phyloP scores from a whole-genome alignment of 2,113 vertebrate genomes.

The Nestor notabilis region DNA sequence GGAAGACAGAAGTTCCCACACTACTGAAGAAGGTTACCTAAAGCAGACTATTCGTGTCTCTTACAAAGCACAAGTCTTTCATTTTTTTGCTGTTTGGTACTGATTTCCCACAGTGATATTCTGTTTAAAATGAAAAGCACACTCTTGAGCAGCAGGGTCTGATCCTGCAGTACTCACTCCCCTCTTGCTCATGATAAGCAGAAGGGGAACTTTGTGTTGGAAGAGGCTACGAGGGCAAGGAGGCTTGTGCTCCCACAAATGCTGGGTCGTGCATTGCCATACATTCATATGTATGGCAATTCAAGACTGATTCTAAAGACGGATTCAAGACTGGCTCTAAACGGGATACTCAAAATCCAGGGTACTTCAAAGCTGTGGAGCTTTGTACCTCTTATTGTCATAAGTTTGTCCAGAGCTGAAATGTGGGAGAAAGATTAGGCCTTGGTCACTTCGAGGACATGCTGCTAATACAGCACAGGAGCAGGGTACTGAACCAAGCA shows the following conservation, averaged over 20 bases:
- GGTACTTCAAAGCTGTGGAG: background rate
- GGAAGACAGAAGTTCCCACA: background rate
- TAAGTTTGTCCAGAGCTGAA: background rate
- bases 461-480: background rate
- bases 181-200: background rate
- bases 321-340: background rate
- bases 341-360: background rate
- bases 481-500: background rate
- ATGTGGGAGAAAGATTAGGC: background rate
- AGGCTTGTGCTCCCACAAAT: background rate
- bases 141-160: rapidly evolving
- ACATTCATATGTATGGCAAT: rapidly evolving
- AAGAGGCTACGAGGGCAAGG: background rate
- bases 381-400: background rate
- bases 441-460: background rate
- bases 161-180: background rate
- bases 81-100: background rate
- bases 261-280: rapidly evolving
- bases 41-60: background rate
- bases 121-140: background rate
- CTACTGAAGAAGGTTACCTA: background rate
- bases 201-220: background rate
- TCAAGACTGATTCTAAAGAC: background rate
- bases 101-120: background rate
- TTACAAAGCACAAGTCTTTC: background rate